Base-by-base conservation (phyloP, 64 coral and sea anemone genomes). In the Montipora sp. region DNA sequence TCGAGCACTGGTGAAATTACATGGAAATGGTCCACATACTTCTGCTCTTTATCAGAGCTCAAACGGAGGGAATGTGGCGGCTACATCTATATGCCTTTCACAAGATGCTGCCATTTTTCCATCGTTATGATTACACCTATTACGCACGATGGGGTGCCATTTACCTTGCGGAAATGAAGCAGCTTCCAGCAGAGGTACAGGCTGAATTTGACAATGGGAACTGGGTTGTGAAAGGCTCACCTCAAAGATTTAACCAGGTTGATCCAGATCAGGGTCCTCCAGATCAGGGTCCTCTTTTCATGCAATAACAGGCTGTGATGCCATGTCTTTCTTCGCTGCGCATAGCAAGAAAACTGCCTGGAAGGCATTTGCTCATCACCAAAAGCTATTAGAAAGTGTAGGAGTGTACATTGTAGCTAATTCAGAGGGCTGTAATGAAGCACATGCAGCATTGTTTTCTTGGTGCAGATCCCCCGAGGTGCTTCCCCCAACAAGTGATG, bases 101-200 rank as follows among this genome's bases (percentile, higher is more conserved):
- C 22, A 67, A 85, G 65, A 90, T 90, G 88, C 67, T 95, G 23
- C 81, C 81, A 50, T 94, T 83, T 49, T 93, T 93, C 76, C 72
- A 76, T 51, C 73, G 84, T 46, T 93, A 93, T 63, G 92, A 88
- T 66, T 77, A 93, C 75, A 82, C 68, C 68, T 89, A 89, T 58
- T 89, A 89, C 50, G 92, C 78, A 48, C n/a, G 78, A 47, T 89
- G 92, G 92, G 92, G 92, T 24, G 48, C 70, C 4, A 36, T 83
- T 36, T 94, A 94, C 78, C 67, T 94, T 73, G 86, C 78, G 59
- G 87, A 94, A 63, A 94, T 94, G 92, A 53, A 89, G 50, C 86
- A 89, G 48, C 92, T 94, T 63, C 92, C 87, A 75, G 48, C 18
- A 63, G 77, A 89, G 63, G 67, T 94, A 20, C 48, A 75, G 47